phyloP scores from a whole-genome alignment of 2,888 invertebrate genomes.

The Euspilapteryx auroguttella region DNA sequence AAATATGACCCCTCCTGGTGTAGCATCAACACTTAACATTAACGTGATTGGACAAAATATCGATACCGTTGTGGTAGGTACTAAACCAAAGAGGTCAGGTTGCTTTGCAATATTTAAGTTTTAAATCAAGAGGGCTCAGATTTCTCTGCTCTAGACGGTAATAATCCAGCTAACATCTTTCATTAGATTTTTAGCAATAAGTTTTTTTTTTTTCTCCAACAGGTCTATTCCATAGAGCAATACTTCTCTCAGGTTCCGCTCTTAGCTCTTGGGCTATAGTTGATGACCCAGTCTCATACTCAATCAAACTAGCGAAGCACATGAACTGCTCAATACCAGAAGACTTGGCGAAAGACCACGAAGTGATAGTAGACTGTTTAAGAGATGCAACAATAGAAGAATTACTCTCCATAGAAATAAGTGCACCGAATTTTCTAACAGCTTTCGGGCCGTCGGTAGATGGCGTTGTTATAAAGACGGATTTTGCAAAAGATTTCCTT shows the following conservation, averaged over 20 bases:
- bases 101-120: no score
- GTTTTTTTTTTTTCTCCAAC: constrained; percentile 32
- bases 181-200: no score
- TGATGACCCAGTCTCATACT: constrained; percentile 82
- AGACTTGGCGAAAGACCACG: constrained; percentile 79
- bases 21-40: no score
- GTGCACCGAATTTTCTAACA: constrained; percentile 79
- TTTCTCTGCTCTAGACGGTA: no score
- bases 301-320: constrained; percentile 76
- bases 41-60: no score
- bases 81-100: no score
- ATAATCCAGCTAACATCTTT: no score
- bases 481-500: constrained; percentile 78
- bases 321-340: constrained; percentile 83
- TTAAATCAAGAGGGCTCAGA: no score
- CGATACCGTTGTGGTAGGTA: no score
- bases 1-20: no score
- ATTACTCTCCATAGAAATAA: constrained; percentile 73
- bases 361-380: constrained; percentile 82
- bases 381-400: constrained; percentile 75
- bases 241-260: constrained; percentile 85
- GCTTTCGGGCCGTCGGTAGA: constrained; percentile 94
- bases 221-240: constrained; percentile 86
- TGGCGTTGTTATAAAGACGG: constrained; percentile 89
- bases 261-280: constrained; percentile 89